These are phyloP conservation scores for Geothlypis trichas DNA, from an alignment of 2,113 vertebrate species.

Conservation along the genomic window DNA sequence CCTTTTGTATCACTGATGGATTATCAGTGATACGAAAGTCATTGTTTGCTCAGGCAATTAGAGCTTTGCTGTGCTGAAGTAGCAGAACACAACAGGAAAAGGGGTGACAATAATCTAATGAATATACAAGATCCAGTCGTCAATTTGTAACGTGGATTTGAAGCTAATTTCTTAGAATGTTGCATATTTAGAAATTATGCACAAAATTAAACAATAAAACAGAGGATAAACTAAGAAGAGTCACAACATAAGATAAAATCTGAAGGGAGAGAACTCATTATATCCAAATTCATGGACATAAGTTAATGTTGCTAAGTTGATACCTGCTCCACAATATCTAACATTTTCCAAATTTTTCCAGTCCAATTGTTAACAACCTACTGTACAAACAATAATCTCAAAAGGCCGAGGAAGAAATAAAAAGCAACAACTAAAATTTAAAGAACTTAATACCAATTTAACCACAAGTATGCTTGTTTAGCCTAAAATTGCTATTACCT, in stretches of 20 bases:
- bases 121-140: neutral
- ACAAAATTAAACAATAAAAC: neutral
- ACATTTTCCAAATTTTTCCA: neutral
- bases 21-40: neutral
- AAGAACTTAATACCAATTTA: neutral
- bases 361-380: neutral
- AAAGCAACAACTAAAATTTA: neutral
- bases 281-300: neutral
- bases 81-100: neutral
- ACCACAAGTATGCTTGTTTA: neutral
- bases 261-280: neutral
- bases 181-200: neutral
- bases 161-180: neutral
- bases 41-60: neutral
- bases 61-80: neutral
- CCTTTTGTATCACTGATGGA: neutral
- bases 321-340: neutral
- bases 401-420: neutral
- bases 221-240: neutral
- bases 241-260: neutral
- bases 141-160: neutral
- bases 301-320: neutral
- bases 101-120: neutral
- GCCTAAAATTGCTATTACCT: neutral
- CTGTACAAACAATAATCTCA: neutral